Evolutionary conservation across 2,888 invertebrate species (phyloP), one percentile per base, ranked within the genome.

Genomic region (Drosophila anomalata): DNA sequence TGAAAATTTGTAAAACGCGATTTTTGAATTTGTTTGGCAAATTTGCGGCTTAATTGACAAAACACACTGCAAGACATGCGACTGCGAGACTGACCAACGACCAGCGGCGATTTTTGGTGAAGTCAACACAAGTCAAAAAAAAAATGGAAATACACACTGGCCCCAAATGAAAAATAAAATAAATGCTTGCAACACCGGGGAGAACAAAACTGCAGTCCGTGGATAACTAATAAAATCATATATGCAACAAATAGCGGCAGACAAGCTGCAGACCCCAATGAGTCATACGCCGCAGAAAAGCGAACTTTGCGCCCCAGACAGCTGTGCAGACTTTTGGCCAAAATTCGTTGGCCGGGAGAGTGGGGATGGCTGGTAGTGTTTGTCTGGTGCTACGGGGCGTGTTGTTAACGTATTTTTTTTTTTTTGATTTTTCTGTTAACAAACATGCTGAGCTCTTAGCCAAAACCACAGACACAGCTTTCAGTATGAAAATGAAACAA

Each of bases 21-120:
- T 83, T 88, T 86, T 88, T 85, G 89, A 90, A 90, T 90, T 89
- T 90, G 90, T 90, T 81, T 77, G 75, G 71, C 90, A 89, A 67
- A 90, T 90, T 90, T 90, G 90, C 81, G 87, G 89, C 79, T 89
- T 90, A 90, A 90, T 90, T 90, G 90, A 88, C 89, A 89, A 88
- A 89, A 85, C 87, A 77, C 74, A 83, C 76, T 68, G 61, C 70
- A 59, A 79, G 57, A 74, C 61, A 52, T 73, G 80, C 79, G 76
- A 77, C 65, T 20, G 36, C 36, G n/a, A 36, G 36, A 7, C 36
- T 69, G 82, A 71, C 69, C 71, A 74, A 76, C 75, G 75, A 78
- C 87, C 84, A 77, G 78, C 89, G 87, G 88, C 87, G 87, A 29
- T 29, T 75, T 82, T 82, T 68, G 73, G 11, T 79, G 75, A 79